Percentiles rank a stretch among this genome's conserved stretches.
Evolutionary conservation across 2,888 invertebrate species (phyloP).

Genomic region (Hyposoter didymator): DNA sequence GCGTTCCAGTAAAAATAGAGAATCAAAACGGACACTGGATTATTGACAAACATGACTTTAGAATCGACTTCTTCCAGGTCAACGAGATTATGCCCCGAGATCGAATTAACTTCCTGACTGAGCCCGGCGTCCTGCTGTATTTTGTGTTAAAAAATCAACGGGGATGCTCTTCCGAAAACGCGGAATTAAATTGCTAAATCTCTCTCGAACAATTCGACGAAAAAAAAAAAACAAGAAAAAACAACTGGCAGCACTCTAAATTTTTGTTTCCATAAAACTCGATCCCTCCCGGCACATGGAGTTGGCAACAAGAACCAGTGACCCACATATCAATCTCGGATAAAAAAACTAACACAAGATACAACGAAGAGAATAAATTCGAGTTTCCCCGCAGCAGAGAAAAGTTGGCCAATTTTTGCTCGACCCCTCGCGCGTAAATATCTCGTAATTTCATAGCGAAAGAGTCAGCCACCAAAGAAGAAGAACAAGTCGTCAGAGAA

Average conservation of each 20-base stretch:
- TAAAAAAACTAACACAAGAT: neutral
- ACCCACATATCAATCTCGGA: slow-evolving; percentile 8
- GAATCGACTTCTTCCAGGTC: neutral
- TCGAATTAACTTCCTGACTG: neutral
- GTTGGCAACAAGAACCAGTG: neutral
- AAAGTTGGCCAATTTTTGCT: slow-evolving; percentile 10
- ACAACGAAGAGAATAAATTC: slow-evolving; percentile 3
- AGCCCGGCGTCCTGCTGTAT: neutral
- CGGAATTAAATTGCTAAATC: neutral
- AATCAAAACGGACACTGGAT: neutral
- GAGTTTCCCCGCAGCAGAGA: neutral
- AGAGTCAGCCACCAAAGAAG: neutral
- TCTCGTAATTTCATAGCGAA: slow-evolving; percentile 15
- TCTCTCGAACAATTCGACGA: slow-evolving; percentile 1
- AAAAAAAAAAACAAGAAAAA: slow-evolving; percentile 1
- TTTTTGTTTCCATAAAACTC: slow-evolving; percentile 13
- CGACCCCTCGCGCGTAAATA: neutral
- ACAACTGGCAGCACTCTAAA: slow-evolving; percentile 7
- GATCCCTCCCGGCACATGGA: neutral
- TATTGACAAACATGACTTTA: neutral
- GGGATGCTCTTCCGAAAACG: neutral
- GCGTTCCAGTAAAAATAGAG: neutral
- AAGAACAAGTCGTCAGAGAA: neutral
- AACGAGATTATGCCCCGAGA: neutral
- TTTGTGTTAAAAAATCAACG: neutral